Evolutionary conservation across 2,888 invertebrate genomes (phyloP).

Genomic region (Cataglyphis albicans): DNA sequence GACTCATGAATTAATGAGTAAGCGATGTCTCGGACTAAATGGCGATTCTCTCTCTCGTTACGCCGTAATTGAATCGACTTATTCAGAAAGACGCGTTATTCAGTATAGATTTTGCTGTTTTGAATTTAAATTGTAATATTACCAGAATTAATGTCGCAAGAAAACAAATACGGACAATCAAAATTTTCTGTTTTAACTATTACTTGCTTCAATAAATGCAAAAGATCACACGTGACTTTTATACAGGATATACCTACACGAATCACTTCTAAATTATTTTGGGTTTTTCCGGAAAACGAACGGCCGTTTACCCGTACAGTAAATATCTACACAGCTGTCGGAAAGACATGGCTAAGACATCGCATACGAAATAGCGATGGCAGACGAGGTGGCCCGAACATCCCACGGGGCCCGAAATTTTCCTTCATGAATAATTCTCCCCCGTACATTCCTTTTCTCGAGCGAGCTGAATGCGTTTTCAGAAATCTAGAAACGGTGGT

Average conservation of each 20-base stretch:
- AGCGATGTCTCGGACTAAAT: constrained; percentile 32
- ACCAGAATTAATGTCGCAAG: neutral
- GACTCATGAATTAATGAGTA: constrained; percentile 42
- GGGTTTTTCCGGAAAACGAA: constrained; percentile 26
- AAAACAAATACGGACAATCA: neutral
- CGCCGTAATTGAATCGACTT: constrained; percentile 25
- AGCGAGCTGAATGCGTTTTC: constrained; percentile 69
- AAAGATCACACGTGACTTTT: neutral
- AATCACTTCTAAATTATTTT: constrained; percentile 26
- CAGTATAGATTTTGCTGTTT: neutral
- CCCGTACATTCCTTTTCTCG: constrained; percentile 65
- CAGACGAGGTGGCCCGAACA: constrained; percentile 7
- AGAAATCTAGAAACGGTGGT: constrained; percentile 71
- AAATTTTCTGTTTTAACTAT: neutral
- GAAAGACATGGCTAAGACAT: constrained; percentile 4
- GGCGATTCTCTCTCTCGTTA: constrained; percentile 31
- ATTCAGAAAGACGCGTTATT: constrained; percentile 8
- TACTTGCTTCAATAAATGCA: neutral
- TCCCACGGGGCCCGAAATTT: constrained; percentile 59
- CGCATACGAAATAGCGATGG: constrained; percentile 55
- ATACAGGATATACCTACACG: neutral
- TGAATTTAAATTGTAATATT: neutral
- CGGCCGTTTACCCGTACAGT: constrained; percentile 23
- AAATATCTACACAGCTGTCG: constrained; percentile 54
- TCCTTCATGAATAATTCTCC: constrained; percentile 81